Evolutionary conservation across 2,113 vertebrate species (phyloP).

Genomic region (Syrmaticus mikado): DNA sequence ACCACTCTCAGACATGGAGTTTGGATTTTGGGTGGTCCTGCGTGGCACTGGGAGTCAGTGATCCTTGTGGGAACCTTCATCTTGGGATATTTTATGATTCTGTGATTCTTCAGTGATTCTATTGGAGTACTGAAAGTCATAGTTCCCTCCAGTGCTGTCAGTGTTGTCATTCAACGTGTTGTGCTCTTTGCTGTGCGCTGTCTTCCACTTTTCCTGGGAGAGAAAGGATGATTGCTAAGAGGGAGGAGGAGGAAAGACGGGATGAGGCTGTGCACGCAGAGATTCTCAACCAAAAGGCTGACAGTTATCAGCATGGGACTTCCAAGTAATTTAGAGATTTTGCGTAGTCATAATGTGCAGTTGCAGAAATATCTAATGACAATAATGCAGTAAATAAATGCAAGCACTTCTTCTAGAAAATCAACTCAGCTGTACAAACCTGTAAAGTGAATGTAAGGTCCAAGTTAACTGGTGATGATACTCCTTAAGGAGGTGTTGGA

Average conservation of each 20-base stretch:
- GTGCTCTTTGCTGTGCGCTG: neutral
- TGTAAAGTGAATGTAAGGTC: neutral
- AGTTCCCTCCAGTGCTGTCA: neutral
- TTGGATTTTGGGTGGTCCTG: too few relatives aligned
- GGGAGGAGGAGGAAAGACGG: neutral
- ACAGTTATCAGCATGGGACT: neutral
- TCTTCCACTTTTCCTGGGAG: neutral
- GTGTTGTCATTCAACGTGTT: neutral
- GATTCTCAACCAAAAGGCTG: neutral
- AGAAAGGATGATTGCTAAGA: neutral
- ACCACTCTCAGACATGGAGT: too few relatives aligned
- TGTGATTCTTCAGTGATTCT: neutral
- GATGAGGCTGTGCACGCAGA: neutral
- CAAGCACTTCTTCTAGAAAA: neutral
- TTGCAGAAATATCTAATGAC: neutral
- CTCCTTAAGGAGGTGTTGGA: neutral
- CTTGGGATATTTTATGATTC: neutral
- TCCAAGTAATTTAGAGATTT: neutral
- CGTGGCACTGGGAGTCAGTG: neutral
- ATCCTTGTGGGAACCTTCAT: neutral
- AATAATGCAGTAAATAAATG: neutral
- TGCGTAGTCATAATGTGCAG: neutral
- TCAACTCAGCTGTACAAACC: neutral
- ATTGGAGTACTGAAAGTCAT: neutral
- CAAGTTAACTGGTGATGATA: neutral